Conservation (phyloP, 2,888 invertebrate species). For the Neria commutata region DNA sequence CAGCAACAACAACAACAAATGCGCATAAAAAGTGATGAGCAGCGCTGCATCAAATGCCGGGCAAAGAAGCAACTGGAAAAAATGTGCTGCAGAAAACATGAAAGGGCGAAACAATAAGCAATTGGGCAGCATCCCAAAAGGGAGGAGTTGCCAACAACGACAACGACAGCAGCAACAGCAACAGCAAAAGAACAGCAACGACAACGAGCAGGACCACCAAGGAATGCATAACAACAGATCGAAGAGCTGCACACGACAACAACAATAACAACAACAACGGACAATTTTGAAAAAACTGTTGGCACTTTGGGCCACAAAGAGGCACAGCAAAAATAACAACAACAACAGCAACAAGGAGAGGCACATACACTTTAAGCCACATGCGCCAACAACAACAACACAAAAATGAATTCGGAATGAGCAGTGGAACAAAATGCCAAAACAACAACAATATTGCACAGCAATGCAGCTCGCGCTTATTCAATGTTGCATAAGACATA, state of each 20-base stretch:
- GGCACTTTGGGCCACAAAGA: conserved; percentile 34
- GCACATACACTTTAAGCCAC: background rate
- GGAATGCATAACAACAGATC: conserved; percentile 8
- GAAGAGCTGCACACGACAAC: conserved; percentile 12
- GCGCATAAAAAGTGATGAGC: conserved; percentile 11
- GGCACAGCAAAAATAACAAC: no score
- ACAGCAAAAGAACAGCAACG: conserved; percentile 11
- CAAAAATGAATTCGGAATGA: conserved; percentile 1
- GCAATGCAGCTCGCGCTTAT: background rate
- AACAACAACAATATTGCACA: background rate
- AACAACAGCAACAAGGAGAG: background rate
- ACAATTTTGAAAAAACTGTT: conserved; percentile 37
- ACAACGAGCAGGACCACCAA: conserved; percentile 2
- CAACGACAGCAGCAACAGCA: conserved; percentile 20
- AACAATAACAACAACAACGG: conserved; percentile 9
- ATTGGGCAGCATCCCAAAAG: conserved; percentile 10
- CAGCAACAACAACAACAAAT: conserved; percentile 21
- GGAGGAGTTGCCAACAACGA: conserved; percentile 13
- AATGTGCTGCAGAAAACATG: background rate
- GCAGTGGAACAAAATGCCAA: background rate
- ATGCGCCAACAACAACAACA: background rate
- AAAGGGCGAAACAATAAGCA: conserved; percentile 4
- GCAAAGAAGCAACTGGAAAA: conserved; percentile 2
- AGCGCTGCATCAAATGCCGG: background rate
- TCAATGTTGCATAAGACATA: background rate